Conservation (phyloP, 1,140 invertebrate species). For the Parapsyche elsis region DNA sequence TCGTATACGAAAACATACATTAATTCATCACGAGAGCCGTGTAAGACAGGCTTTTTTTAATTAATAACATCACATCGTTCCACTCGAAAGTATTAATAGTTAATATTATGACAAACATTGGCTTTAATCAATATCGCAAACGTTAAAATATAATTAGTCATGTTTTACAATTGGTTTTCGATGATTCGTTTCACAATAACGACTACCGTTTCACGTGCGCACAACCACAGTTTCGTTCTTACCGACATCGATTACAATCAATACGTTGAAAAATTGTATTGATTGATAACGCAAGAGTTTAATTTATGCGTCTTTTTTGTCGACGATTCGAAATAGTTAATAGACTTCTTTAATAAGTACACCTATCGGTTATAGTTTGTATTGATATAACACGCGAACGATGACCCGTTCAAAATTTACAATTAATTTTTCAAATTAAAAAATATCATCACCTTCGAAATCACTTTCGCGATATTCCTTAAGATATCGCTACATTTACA, state of each 20-base stretch:
- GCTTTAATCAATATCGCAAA: neutral
- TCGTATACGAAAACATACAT: no score
- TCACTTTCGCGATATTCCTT: no score
- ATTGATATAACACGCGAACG: neutral
- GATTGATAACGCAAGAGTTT: neutral
- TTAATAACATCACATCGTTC: neutral
- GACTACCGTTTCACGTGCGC: conserved; percentile 19
- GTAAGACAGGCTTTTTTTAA: no score
- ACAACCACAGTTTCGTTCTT: neutral
- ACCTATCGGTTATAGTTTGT: neutral
- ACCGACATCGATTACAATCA: conserved; percentile 23
- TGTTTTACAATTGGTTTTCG: conserved; percentile 20
- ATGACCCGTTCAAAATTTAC: neutral
- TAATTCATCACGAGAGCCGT: no score
- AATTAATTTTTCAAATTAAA: no score
- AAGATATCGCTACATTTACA: no score
- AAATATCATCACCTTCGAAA: no score
- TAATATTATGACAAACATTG: neutral
- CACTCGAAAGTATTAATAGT: neutral
- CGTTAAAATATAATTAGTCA: conserved; percentile 23
- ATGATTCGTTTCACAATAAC: neutral
- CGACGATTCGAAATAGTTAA: neutral
- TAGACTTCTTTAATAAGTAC: neutral
- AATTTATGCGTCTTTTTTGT: conserved; percentile 11
- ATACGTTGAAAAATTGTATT: conserved; percentile 1